Evolutionary conservation across 1,140 invertebrate species (phyloP).

Genomic region (Pogonus chalceus): DNA sequence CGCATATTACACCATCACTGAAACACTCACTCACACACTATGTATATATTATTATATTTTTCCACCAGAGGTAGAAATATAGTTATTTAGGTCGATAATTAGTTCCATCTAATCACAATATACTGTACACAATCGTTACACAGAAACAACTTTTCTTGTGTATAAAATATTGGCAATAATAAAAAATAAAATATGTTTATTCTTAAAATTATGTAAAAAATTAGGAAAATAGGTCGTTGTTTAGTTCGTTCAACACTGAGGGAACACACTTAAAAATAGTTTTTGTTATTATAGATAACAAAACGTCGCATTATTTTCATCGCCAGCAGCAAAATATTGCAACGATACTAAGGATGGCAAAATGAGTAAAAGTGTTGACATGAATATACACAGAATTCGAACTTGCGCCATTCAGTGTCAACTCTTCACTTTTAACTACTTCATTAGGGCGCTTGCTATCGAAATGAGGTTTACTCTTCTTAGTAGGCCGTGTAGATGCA

Average conservation of each 20-base stretch:
- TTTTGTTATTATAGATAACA: conserved; percentile 11
- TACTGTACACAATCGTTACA: conserved; percentile 2
- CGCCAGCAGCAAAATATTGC: conserved; percentile 7
- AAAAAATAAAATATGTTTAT: conserved; percentile 10
- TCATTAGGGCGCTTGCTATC: conserved; percentile 84
- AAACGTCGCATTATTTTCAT: conserved; percentile 28
- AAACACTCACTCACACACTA: neutral
- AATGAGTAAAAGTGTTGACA: too few species aligned
- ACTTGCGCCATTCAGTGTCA: conserved; percentile 43
- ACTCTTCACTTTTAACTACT: conserved; percentile 84
- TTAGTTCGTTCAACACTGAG: neutral
- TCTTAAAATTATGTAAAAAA: conserved; percentile 11
- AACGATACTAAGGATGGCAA: conserved; percentile 15
- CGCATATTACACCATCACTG: neutral
- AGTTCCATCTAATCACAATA: conserved; percentile 2
- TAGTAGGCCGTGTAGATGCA: conserved; percentile 28
- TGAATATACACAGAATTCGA: too few species aligned
- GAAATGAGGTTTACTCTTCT: conserved; percentile 49
- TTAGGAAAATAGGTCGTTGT: conserved; percentile 10
- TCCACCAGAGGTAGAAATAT: neutral
- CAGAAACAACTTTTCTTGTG: neutral
- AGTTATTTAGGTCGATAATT: neutral
- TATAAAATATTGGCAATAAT: conserved; percentile 6
- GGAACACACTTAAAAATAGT: neutral
- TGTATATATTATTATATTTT: too few species aligned